These are phyloP conservation scores for Dysidea cf. avara DNA, from an alignment of 37 sponge, comb jelly and placozoan species.

Conservation along the genomic window DNA sequence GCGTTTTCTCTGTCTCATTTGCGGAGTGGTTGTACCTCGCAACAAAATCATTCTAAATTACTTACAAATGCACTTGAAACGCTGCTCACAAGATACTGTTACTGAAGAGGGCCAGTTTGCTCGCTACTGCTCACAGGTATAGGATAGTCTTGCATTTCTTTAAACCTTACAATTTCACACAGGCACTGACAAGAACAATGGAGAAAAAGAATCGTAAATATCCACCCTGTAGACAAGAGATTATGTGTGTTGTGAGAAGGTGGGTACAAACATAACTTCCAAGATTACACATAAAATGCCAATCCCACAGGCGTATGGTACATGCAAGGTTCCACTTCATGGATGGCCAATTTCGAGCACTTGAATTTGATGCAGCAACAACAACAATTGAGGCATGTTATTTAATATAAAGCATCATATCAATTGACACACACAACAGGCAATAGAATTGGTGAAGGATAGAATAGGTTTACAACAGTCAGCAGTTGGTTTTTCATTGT, in stretches of 20 bases:
- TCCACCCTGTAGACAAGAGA: conserved; percentile 84
- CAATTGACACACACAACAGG: conserved; percentile 42
- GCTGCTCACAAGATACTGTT: conserved; percentile 72
- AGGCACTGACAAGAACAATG: conserved; percentile 66
- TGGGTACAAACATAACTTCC: conserved; percentile 8
- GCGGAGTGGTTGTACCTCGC: conserved; percentile 87
- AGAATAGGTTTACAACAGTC: conserved; percentile 72
- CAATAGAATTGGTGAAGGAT: conserved; percentile 86
- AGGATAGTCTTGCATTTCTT: not conserved
- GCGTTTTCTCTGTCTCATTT: conserved; percentile 74
- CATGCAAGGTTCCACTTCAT: conserved; percentile 95
- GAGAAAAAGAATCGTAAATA: conserved; percentile 90
- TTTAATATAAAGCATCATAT: no score
- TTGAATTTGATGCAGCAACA: conserved; percentile 88
- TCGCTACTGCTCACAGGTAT: conserved; percentile 78
- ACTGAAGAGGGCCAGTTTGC: conserved; percentile 95
- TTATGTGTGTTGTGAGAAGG: conserved; percentile 83
- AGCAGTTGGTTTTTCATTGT: conserved; percentile 83
- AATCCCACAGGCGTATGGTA: conserved; percentile 68
- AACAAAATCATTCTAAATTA: conserved; percentile 83
- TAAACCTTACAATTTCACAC: not conserved
- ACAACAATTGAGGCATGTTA: conserved; percentile 78
- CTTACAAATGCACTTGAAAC: conserved; percentile 78
- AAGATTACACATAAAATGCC: not conserved
- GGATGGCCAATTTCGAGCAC: conserved; percentile 95